Evolutionary conservation across 2,888 invertebrate genomes (phyloP), one percentile per base, ranked within the genome.

Genomic region (Salticus scenicus): DNA sequence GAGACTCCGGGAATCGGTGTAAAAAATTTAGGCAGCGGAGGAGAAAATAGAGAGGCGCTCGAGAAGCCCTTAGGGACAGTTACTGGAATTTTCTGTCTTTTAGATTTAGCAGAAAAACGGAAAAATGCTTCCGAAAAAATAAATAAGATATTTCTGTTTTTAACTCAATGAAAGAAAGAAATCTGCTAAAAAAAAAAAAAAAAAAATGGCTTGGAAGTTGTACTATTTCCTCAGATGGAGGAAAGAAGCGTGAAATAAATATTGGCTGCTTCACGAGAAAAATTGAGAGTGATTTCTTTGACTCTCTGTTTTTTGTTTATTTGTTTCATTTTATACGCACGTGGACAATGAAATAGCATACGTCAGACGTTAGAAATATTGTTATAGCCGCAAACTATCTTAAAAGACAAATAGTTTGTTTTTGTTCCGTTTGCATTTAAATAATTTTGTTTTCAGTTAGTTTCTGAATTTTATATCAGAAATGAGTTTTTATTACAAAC

Each of bases 61-160:
- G 76, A 66, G 64, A 77, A 66, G 83, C 77, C 83, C 66, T 33
- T 71, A 63, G 83, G 83, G 83, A 83, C 76, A 76, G 83, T 83
- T 77, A 83, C 83, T 72, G 72, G 83, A 83, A 83, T 83, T 77
- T 83, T 66, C 83, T 83, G 76, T 83, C 83, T 83, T 83, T 83
- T 83, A 83, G 83, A 83, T 83, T 83, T 83, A 83, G 83, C 70
- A 69, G 64, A 76, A 75, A 82, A 73, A 51, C 57, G 81, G 75
- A 75, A 75, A 83, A 77, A 71, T 67, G 71, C 72, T 70, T 33
- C 72, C 72, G 66, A n/a, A 72, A 83, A 83, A 76, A 57, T 57
- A 57, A 57, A 57, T 57, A 57, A 57, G 57, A 57, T 57, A 70
- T 72, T 77, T 83, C 83, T 83, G 77, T 77, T 83, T 82, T 83